A percentile compares a stretch with the other conserved stretches of the same genome.
Conservation (phyloP, 2,113 vertebrate genomes). For the Tylochromis polylepis region DNA sequence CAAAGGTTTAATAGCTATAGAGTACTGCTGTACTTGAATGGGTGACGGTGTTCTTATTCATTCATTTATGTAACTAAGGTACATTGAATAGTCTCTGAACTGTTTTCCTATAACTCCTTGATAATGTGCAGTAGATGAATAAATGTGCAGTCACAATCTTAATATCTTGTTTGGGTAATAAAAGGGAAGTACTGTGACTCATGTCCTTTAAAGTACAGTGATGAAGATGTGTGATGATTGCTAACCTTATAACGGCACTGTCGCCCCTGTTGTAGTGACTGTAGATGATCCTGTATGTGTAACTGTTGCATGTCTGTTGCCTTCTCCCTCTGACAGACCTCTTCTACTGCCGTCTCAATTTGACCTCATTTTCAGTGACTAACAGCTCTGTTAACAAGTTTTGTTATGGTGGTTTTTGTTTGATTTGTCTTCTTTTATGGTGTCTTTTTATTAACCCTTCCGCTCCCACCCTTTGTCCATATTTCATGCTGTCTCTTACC, state of each 20-base stretch:
- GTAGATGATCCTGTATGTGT: not conserved
- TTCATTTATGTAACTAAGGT: not conserved
- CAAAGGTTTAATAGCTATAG: not conserved
- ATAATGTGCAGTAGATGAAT: not conserved
- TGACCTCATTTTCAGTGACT: conserved; percentile 19
- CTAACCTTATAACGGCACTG: not conserved
- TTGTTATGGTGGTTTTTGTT: conserved; percentile 1
- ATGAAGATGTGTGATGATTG: not conserved
- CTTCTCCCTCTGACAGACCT: conserved; percentile 25
- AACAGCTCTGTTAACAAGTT: conserved; percentile 37
- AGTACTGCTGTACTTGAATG: not conserved
- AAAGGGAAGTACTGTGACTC: accelerated
- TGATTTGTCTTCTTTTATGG: conserved; percentile 4
- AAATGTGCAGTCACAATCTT: not conserved
- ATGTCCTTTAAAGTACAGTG: not conserved
- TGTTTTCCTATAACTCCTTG: not conserved
- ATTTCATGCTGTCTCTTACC: conserved; percentile 99
- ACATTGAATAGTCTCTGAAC: not conserved
- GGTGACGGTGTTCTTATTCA: not conserved
- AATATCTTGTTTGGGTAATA: not conserved
- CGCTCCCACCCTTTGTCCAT: conserved; percentile 85
- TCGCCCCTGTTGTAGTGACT: not conserved
- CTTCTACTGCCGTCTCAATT: not conserved
- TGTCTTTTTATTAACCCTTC: conserved; percentile 64
- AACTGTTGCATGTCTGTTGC: conserved; percentile 19